Evolutionary conservation across 2,797 vertebrate species (phyloP), one percentile per base, ranked within the genome.

Genomic region (Falco biarmicus): DNA sequence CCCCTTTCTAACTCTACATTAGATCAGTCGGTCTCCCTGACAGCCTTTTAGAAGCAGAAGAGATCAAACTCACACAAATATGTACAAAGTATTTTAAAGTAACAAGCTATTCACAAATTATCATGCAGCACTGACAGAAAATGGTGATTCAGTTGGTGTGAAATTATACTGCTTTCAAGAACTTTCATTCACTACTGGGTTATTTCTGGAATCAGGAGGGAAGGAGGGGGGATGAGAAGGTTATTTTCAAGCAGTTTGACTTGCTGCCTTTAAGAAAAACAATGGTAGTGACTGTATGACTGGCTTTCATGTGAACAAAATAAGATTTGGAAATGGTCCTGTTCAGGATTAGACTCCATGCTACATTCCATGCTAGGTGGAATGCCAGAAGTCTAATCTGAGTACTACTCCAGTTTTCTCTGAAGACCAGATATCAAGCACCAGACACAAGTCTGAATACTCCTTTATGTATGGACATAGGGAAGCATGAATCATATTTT

Each of bases 191-290:
- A 63, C 26, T 81, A 10, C 12, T 73, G 47, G 16, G 22, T 51
- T 94, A 71, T 73, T 95, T 89, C 47, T 60, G 39, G 51, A 87
- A 73, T 37, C 12, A 15, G 15, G 37, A 82, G 12, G 13, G 9
- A 84, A 90, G 19, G 11, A 34, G 37, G 28, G 47, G 16, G 59
- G 39, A 60, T 5, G 5, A 66, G 8, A 25, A 86, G 16, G 24
- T 84, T 76, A 70, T 77, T 90, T 90, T 87, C 51, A 95, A 89
- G 77, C 12, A 79, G 26, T 66, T 80, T 94, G 66, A 79, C 31
- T 56, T 53, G 20, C 25, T 69, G 21, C 76, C 31, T 54, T 82
- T 28, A 79, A 73, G 75, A 87, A 89, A 84, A 90, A 61, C 61
- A 91, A 63, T 68, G 18, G 9, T 81, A 84, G 63, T 69, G 47